Base-by-base conservation (phyloP, 2,888 invertebrate genomes). In the Dasypogon diadema region DNA sequence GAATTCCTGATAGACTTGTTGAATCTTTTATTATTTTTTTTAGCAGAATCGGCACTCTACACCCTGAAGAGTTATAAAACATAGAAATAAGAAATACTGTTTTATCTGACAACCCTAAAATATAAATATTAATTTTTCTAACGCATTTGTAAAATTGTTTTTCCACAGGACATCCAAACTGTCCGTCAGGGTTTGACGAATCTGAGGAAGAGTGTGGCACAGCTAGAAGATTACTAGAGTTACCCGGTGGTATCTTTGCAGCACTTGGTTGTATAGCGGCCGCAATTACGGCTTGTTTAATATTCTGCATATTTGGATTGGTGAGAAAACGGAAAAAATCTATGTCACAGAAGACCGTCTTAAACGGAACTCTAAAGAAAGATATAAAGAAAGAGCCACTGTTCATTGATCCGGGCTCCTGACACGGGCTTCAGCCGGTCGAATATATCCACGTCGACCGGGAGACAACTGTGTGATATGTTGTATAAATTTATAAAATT, bases 381-480 rank as follows among this genome's bases (percentile, higher is more conserved):
- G 92, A 92, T 85, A 84, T 84, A 78, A 85, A 86, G 82, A 86
- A 86, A 82, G 86, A 86, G 79, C 83, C 85, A 10, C 81, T 86
- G 37, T 86, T 83, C 80, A 84, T 86, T 37, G 86, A 86, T 80
- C 88, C 90, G 30, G 89, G 90, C 83, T 95, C 95, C 90, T 95
- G 95, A 95, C 95, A 94, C 83, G 93, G 93, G 87, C 91, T 91
- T 85, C 92, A 93, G 89, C 92, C 93, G 89, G 95, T 95, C 90
- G 95, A 95, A 87, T 95, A 93, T 87, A 95, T 95, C 85, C 94
- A 95, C 88, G 93, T 95, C 88, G 95, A 96, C 88, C 92, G 95
- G 86, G 95, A 95, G 89, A 95, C 95, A 85, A 95, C 95, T 83
- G 95, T 96, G 90, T 94, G 92, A 92, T 86, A 85, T 86, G 86